Percentiles rank a stretch among this genome's conserved stretches.
Evolutionary conservation across 2,888 invertebrate species (phyloP).

Genomic region (Azorinus chamasolen): DNA sequence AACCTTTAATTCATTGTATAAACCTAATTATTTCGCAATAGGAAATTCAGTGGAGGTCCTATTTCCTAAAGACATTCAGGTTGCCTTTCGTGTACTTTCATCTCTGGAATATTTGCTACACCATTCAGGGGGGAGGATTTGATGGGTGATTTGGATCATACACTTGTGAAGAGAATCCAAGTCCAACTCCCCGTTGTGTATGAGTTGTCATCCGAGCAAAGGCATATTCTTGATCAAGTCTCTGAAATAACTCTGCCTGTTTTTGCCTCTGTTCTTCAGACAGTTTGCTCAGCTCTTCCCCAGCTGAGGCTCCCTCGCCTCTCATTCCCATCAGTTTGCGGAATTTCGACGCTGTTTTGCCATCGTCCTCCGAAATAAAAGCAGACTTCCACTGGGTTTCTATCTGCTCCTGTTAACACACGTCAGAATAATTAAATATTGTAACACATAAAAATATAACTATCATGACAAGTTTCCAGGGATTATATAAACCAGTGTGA

Average conservation of each 20-base stretch:
- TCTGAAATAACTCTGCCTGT: slow-evolving; percentile 93
- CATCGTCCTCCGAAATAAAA: slow-evolving; percentile 92
- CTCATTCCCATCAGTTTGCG: slow-evolving; percentile 98
- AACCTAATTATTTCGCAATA: too few species aligned
- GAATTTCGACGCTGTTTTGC: slow-evolving; percentile 97
- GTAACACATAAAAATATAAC: too few species aligned
- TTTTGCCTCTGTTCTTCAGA: slow-evolving; percentile 80
- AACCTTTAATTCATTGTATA: too few species aligned
- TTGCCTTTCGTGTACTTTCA: neutral
- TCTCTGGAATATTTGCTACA: neutral
- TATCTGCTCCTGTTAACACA: slow-evolving; percentile 73
- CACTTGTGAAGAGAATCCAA: slow-evolving; percentile 86
- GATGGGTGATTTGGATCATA: slow-evolving; percentile 59
- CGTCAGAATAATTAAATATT: slow-evolving; percentile 21
- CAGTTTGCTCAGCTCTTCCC: slow-evolving; percentile 50
- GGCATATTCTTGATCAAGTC: slow-evolving; percentile 98
- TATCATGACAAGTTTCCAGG: too few species aligned
- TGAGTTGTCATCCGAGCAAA: slow-evolving; percentile 98
- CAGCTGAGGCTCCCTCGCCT: slow-evolving; percentile 75
- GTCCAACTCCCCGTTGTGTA: slow-evolving; percentile 92
- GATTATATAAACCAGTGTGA: too few species aligned
- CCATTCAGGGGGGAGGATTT: slow-evolving; percentile 30
- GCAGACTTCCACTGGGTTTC: slow-evolving; percentile 81
- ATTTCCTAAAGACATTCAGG: too few species aligned
- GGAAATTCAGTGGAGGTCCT: too few species aligned